Conservation (phyloP, 2,797 vertebrate genomes). For the Oreortyx pictus region DNA sequence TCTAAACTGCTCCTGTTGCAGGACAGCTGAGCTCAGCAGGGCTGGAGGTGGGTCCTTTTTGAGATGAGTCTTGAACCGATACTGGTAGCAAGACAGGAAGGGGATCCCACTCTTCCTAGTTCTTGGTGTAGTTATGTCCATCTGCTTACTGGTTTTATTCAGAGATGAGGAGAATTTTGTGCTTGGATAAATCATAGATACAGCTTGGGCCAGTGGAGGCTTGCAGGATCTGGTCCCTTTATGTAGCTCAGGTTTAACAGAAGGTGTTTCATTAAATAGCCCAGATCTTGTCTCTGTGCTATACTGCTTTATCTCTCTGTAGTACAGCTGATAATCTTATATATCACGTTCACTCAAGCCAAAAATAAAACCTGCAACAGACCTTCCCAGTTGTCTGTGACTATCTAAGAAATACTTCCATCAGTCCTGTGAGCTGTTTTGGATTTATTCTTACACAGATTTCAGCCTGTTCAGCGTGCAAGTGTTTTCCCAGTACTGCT, state of each 20-base stretch:
- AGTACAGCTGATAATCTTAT: constrained; percentile 37
- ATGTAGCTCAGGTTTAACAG: constrained; percentile 25
- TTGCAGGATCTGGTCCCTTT: neutral
- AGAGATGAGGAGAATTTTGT: neutral
- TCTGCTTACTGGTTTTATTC: neutral
- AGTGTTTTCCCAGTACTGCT: neutral
- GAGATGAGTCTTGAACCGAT: neutral
- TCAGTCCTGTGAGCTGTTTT: neutral
- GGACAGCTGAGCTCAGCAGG: neutral
- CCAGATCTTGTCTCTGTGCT: constrained; percentile 34
- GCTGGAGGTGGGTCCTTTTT: neutral
- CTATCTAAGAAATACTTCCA: constrained; percentile 24
- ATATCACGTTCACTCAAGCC: constrained; percentile 18
- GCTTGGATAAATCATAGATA: neutral
- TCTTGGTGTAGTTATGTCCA: neutral
- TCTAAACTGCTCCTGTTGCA: neutral
- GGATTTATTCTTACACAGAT: neutral
- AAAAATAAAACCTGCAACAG: constrained; percentile 62
- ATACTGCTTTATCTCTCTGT: constrained; percentile 17
- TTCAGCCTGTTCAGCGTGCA: constrained; percentile 19
- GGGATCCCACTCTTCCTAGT: neutral
- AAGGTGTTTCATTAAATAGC: constrained; percentile 68
- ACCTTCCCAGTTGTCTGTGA: constrained; percentile 26
- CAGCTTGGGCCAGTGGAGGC: neutral
- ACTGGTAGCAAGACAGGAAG: neutral